Base-by-base conservation (phyloP, 2,888 invertebrate species). In the Ophioninae sp. region DNA sequence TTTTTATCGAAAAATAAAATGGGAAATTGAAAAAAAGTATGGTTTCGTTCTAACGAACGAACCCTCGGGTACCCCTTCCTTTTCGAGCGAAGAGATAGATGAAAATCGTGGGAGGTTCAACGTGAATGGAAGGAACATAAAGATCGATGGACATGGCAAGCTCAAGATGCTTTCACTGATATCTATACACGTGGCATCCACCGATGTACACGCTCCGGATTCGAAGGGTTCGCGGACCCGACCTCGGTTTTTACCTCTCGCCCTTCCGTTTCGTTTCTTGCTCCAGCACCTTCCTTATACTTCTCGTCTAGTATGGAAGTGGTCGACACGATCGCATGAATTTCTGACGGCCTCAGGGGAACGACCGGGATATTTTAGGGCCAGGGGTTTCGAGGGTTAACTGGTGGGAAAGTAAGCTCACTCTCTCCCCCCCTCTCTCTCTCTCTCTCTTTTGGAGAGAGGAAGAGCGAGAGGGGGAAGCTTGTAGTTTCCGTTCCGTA, bases 301-400 rank as follows among this genome's bases (percentile, higher is more conserved):
- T 59, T 74, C 76, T 75, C 72, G 74, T 59, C 61, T 62, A 64
- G 65, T 68, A 81, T 78, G 68, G 67, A 74, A 72, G 82, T 77
- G 69, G 87, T 79, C 82, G 78, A 81, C 86, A 87, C 80, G 83
- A 85, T 86, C 87, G 87, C 87, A 89, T 89, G 88, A 89, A 89
- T 89, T 86, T 88, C 88, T 87, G 87, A 89, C 86, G 80, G 85
- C 79, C 88, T 75, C 86, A 61, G 73, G 88, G 87, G 87, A 87
- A 73, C 76, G 75, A 84, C 83, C 79, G 73, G 41, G 77, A 84
- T 77, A 85, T 84, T 84, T 59, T 62, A 64, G 72, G 76, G 70
- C 70, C 78, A 50, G 76, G 79, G 76, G 75, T 59, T 78, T 70
- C 74, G 70, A 30, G 77, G 81, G 65, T 81, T 83, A 44, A 17